Conservation (phyloP, 1,140 invertebrate species). For the Panulirus ornatus region DNA sequence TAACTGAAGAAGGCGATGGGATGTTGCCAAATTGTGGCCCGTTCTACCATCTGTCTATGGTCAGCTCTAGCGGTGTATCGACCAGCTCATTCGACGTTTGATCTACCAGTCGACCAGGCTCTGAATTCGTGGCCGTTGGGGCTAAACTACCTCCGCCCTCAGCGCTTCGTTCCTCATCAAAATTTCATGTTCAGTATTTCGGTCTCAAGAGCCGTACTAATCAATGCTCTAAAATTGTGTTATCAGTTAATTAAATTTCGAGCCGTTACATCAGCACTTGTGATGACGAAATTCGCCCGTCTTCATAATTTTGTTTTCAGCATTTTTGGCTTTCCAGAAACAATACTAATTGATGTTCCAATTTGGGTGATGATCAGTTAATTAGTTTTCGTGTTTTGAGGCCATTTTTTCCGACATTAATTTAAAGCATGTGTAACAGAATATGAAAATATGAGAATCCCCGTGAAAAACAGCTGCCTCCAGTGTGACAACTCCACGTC, state of each 20-base stretch:
- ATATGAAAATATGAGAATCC: constrained; percentile 5
- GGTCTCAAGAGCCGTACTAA: constrained; percentile 34
- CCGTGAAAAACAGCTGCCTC: not conserved
- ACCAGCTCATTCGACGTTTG: too few relatives aligned
- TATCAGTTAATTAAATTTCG: constrained; percentile 40
- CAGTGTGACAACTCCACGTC: not conserved
- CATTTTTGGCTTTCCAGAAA: constrained; percentile 21
- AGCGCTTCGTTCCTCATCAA: not conserved
- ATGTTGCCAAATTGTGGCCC: too few relatives aligned
- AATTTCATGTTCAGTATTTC: constrained; percentile 32
- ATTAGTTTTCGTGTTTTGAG: constrained; percentile 17
- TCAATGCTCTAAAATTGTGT: constrained; percentile 42
- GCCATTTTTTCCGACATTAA: constrained; percentile 18
- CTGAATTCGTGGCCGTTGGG: too few relatives aligned
- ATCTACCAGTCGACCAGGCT: too few relatives aligned
- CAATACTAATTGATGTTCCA: constrained; percentile 53
- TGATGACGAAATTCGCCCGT: constrained; percentile 18
- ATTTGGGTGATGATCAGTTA: constrained; percentile 56
- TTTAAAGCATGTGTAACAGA: constrained; percentile 15
- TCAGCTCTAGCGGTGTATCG: too few relatives aligned
- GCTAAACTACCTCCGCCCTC: not conserved
- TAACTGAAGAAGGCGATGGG: too few relatives aligned
- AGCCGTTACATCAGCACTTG: constrained; percentile 13
- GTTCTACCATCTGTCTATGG: too few relatives aligned
- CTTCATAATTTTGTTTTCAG: constrained; percentile 15